Conservation (phyloP, 2,888 invertebrate species). For the Cybosia mesomella region DNA sequence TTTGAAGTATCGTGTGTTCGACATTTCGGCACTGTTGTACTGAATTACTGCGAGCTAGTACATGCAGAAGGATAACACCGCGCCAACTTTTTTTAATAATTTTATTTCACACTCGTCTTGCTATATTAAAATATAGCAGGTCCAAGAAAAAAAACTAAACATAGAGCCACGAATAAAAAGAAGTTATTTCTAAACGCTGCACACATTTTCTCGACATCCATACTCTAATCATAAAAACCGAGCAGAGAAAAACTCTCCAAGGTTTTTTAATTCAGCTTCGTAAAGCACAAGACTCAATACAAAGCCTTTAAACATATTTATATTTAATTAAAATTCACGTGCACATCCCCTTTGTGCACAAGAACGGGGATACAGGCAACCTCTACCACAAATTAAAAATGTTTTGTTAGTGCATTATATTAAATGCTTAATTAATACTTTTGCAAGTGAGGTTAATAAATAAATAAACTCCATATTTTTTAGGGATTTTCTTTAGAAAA, state of each 20-base stretch:
- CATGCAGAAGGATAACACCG: not conserved
- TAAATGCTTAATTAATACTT: conserved; percentile 63
- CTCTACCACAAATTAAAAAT: conserved; percentile 65
- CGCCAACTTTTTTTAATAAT: too few species aligned
- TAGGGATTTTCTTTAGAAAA: too few species aligned
- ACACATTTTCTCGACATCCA: conserved; percentile 15
- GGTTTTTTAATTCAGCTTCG: conserved; percentile 34
- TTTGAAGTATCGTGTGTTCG: not conserved
- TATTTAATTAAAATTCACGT: conserved; percentile 82
- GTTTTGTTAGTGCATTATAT: conserved; percentile 61
- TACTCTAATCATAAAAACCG: conserved; percentile 18
- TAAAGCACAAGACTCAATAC: conserved; percentile 45
- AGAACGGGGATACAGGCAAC: conserved; percentile 63
- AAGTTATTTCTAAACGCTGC: conserved; percentile 17
- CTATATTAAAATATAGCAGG: not conserved
- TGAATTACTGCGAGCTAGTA: not conserved
- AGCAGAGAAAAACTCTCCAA: conserved; percentile 43
- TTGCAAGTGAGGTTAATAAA: not conserved
- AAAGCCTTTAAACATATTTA: conserved; percentile 60
- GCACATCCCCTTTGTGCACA: conserved; percentile 75
- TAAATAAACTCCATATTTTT: not conserved
- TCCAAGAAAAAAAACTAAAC: not conserved
- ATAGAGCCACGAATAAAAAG: not conserved
- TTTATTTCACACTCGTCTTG: not conserved
- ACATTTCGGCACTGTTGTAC: not conserved